Base-by-base conservation (phyloP, 2,113 vertebrate genomes). In the Lathamus discolor region DNA sequence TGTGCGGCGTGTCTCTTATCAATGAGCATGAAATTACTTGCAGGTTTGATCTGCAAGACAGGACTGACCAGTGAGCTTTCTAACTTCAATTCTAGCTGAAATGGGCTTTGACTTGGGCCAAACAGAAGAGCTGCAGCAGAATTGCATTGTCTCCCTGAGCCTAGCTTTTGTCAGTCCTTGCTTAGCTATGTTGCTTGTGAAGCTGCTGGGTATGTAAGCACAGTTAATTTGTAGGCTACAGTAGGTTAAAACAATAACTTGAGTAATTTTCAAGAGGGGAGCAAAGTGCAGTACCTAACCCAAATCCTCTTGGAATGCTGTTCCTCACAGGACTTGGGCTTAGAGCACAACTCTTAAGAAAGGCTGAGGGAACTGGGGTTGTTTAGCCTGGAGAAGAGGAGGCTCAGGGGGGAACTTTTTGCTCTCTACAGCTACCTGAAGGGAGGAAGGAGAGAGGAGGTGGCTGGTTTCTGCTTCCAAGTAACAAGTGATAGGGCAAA, bases 121-220 rank as follows among this genome's bases (percentile, higher is more conserved):
- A 59, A 35, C 10, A 83, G 73, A 43, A 46, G 57, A 39, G 23
- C 28, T 33, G 28, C 19, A 54, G 37, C 13, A 52, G 62, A 72
- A 46, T 25, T 79, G 25, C 13, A 27, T 67, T n/a, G 13, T 51
- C 19, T 16, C 12, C 28, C 11, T 6, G 16, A 57, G 28, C 12
- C 46, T 44, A 5, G 24, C 25, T 68, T 68, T 35, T 64, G 54
- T 63, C 37, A 51, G 48, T 37, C 37, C 43, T 46, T 46, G 33
- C 55, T 74, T 74, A 43, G 13, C 28, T 4, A 2, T 7, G 18
- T n/a, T 1, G 0, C 51, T 85, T 19, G 28, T 48, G 49, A 48
- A 74, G 77, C 5, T 66, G 33, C 8, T 0, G 0, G 22, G 23
- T 52, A 9, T 69, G 18, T 61, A 29, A 8, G 33, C 13, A 6